Evolutionary conservation across 2,888 invertebrate species (phyloP).

Genomic region (Craniophora ligustri): DNA sequence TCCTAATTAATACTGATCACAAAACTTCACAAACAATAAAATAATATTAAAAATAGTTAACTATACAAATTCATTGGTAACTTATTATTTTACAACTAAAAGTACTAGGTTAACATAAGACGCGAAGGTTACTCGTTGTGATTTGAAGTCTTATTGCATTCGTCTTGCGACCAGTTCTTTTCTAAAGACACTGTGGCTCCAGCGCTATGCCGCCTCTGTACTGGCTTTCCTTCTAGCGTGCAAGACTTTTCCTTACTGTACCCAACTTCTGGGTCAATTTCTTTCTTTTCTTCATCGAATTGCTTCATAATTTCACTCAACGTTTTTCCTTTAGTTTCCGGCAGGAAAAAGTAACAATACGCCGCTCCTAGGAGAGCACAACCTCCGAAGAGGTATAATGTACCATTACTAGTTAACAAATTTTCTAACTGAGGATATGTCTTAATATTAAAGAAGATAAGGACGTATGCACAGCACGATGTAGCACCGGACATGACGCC

Average conservation of each 20-base stretch:
- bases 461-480: conserved; percentile 91
- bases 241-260: conserved; percentile 65
- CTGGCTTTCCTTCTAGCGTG: conserved; percentile 68
- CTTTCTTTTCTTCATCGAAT: conserved; percentile 85
- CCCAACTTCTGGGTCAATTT: conserved; percentile 75
- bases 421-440: conserved; percentile 90
- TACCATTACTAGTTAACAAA: conserved; percentile 89
- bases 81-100: conserved; percentile 39
- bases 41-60: conserved; percentile 57
- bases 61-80: conserved; percentile 61
- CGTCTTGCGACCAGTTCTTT: conserved; percentile 74
- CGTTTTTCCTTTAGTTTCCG: conserved; percentile 92
- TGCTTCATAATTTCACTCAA: conserved; percentile 91
- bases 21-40: conserved; percentile 60
- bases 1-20: conserved; percentile 77
- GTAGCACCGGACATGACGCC: conserved; percentile 92
- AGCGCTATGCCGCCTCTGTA: conserved; percentile 81
- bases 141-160: conserved; percentile 57
- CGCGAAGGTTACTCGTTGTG: conserved; percentile 52
- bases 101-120: conserved; percentile 60
- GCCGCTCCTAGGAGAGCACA: conserved; percentile 89
- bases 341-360: conserved; percentile 89
- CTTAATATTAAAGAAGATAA: conserved; percentile 92
- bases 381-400: conserved; percentile 89
- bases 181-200: conserved; percentile 78